These are phyloP conservation scores for Suillia variegata DNA, from an alignment of 2,888 invertebrate genomes.

Conservation along the genomic window DNA sequence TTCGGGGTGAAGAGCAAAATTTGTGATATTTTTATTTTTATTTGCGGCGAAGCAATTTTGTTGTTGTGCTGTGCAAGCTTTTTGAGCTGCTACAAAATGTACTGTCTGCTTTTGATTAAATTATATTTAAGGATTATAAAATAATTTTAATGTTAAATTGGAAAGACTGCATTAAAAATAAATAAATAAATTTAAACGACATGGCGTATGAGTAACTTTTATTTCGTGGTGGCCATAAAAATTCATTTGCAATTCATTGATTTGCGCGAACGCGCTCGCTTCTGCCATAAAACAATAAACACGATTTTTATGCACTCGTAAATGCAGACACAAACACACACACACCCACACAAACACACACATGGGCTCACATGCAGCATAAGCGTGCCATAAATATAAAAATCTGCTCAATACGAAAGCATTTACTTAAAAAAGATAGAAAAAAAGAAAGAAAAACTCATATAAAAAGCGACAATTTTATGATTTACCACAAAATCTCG, in stretches of 20 bases:
- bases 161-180: no score
- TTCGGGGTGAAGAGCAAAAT: not conserved
- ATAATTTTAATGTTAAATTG: no score
- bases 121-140: no score
- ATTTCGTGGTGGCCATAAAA: no score
- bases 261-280: not conserved
- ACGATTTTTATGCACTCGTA: not conserved
- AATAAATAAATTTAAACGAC: no score
- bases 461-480: not conserved
- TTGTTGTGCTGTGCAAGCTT: not conserved
- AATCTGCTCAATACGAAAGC: not conserved
- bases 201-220: no score
- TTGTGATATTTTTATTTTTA: no score
- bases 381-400: not conserved
- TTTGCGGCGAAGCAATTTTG: not conserved
- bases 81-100: not conserved
- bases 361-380: not conserved
- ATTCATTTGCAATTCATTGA: not conserved
- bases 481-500: not conserved
- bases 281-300: slow-evolving; percentile 2
- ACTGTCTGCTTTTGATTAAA: no score
- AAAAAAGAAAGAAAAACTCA: no score
- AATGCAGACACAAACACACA: not conserved
- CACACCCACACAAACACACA: not conserved
- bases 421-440: not conserved